Percentiles rank a stretch among this genome's conserved stretches.
These are phyloP conservation scores for Sinodicranocentrus sp. DNA, from an alignment of 2,888 invertebrate species.

Conservation along the genomic window DNA sequence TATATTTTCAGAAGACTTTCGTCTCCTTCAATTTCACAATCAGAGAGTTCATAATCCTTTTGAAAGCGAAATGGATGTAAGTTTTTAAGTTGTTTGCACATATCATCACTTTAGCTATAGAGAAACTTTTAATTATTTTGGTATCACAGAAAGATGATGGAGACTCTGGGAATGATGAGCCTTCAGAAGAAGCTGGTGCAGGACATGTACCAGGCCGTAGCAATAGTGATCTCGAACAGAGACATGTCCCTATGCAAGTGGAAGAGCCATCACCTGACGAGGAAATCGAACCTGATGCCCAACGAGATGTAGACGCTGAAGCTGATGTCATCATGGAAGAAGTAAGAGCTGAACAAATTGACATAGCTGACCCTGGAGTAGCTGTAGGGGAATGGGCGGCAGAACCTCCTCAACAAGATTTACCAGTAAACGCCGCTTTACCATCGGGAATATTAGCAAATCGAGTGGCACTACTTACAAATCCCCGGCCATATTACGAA, in stretches of 20 bases:
- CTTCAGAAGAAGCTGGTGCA: conserved; percentile 82
- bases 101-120: background rate
- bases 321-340: conserved; percentile 9
- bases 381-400: conserved; percentile 3
- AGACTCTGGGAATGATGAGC: conserved; percentile 97
- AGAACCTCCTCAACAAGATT: background rate
- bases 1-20: conserved; percentile 88
- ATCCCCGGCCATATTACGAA: conserved; percentile 66
- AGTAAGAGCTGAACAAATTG: background rate
- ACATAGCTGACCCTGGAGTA: background rate
- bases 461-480: conserved; percentile 66
- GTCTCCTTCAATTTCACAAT: conserved; percentile 72
- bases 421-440: conserved; percentile 9
- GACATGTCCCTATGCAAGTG: conserved; percentile 27
- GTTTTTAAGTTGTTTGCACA: conserved; percentile 10
- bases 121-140: background rate
- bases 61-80: conserved; percentile 61
- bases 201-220: conserved; percentile 63
- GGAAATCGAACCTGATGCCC: conserved; percentile 39
- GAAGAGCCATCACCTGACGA: conserved; percentile 41
- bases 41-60: conserved; percentile 19
- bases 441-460: conserved; percentile 62
- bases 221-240: conserved; percentile 74
- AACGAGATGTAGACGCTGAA: conserved; percentile 26
- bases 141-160: conserved; percentile 88